Conservation (phyloP, 2,888 invertebrate species). For the Halocaridina rubra region DNA sequence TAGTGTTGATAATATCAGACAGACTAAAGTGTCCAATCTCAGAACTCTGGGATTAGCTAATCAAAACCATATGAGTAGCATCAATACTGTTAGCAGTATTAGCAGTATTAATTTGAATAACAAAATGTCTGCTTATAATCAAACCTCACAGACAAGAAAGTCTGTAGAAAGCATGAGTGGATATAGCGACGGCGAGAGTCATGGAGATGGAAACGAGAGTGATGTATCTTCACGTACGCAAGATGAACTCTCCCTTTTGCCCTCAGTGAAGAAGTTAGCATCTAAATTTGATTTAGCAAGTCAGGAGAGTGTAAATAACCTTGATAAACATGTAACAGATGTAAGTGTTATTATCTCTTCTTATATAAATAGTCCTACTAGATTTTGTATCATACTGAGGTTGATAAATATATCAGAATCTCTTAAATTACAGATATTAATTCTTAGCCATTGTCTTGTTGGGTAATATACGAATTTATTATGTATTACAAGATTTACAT, state of each 20-base stretch:
- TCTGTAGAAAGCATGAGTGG: slow-evolving; percentile 35
- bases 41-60: not conserved
- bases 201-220: slow-evolving; percentile 40
- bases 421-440: too few species aligned
- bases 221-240: slow-evolving; percentile 31
- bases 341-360: slow-evolving; percentile 15
- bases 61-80: slow-evolving; percentile 14
- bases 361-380: not conserved
- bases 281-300: slow-evolving; percentile 48
- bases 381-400: not conserved
- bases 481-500: too few species aligned
- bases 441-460: too few species aligned
- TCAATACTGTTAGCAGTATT: slow-evolving; percentile 35
- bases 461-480: too few species aligned
- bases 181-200: slow-evolving; percentile 37
- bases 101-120: slow-evolving; percentile 23
- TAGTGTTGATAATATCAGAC: slow-evolving; percentile 34
- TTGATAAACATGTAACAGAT: slow-evolving; percentile 38
- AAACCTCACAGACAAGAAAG: not conserved
- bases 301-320: slow-evolving; percentile 29
- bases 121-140: not conserved
- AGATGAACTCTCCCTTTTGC: slow-evolving; percentile 26
- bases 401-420: too few species aligned
- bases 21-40: slow-evolving; percentile 29
- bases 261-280: slow-evolving; percentile 53